Percentiles rank a stretch among this genome's conserved stretches.
These are phyloP conservation scores for Acheta domesticus DNA, from an alignment of 2,888 invertebrate genomes.

Conservation along the genomic window DNA sequence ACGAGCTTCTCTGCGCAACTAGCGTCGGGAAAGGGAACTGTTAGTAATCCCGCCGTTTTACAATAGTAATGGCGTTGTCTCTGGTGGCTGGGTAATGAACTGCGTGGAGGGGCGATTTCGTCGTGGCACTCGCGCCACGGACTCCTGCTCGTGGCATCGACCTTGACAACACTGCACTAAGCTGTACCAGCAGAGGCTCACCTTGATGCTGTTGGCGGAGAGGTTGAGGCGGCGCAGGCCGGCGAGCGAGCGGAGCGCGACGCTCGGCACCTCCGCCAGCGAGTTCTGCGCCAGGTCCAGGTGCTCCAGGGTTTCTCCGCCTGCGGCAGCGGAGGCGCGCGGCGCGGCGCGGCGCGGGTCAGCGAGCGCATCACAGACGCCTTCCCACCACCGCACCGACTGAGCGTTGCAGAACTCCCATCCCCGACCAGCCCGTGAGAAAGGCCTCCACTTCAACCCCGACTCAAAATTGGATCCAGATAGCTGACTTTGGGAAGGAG, in stretches of 20 bases:
- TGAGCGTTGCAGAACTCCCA: conserved; percentile 64
- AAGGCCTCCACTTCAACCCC: too few species aligned
- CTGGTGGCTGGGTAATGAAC: too few species aligned
- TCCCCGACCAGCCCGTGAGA: conserved; percentile 63
- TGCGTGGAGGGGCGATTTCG: too few species aligned
- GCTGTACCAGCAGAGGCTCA: conserved; percentile 44
- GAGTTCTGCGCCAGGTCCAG: conserved; percentile 85
- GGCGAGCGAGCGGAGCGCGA: conserved; percentile 67
- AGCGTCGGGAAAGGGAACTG: too few species aligned
- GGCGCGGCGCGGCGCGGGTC: conserved; percentile 87
- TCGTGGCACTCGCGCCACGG: too few species aligned
- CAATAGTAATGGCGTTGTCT: too few species aligned
- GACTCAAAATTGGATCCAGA: too few species aligned
- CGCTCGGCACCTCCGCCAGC: conserved; percentile 74
- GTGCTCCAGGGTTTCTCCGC: conserved; percentile 69
- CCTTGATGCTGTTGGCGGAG: conserved; percentile 81
- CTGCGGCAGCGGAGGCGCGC: conserved; percentile 53
- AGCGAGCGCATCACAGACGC: conserved; percentile 73
- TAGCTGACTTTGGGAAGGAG: too few species aligned
- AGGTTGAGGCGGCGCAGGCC: conserved; percentile 72
- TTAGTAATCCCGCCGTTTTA: too few species aligned
- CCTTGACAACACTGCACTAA: too few species aligned
- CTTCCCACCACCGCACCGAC: conserved; percentile 67
- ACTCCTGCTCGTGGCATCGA: too few species aligned
- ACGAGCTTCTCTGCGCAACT: too few species aligned